phyloP scores from a whole-genome alignment of 1,140 invertebrate genomes.

The Anoplophora glabripennis region DNA sequence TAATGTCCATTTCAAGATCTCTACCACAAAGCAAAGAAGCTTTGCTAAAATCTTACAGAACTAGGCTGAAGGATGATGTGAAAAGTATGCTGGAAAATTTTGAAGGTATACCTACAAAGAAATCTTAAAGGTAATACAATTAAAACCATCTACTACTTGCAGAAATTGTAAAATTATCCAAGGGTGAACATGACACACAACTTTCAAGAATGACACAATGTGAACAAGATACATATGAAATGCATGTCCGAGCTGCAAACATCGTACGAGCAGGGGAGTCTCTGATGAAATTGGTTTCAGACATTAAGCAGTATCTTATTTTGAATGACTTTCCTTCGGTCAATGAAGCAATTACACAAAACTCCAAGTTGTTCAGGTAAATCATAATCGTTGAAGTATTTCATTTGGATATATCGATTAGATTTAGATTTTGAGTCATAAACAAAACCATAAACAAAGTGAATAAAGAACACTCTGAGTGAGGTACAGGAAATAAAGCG shows the following conservation, averaged over 20 bases:
- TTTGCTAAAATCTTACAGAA: slow-evolving; percentile 88
- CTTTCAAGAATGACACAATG: slow-evolving; percentile 84
- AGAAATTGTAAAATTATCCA: slow-evolving; percentile 92
- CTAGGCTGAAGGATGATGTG: slow-evolving; percentile 89
- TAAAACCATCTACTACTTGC: slow-evolving; percentile 44
- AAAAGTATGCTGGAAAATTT: slow-evolving; percentile 97
- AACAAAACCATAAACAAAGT: too few species aligned
- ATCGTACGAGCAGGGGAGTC: slow-evolving; percentile 94
- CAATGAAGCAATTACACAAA: slow-evolving; percentile 91
- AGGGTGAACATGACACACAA: slow-evolving; percentile 90
- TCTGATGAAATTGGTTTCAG: slow-evolving; percentile 92
- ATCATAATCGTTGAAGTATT: neutral
- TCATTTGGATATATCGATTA: too few species aligned
- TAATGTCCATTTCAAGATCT: slow-evolving; percentile 58
- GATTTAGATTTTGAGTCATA: too few species aligned
- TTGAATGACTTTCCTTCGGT: slow-evolving; percentile 96
- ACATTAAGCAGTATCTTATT: slow-evolving; percentile 95
- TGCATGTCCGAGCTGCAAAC: slow-evolving; percentile 93
- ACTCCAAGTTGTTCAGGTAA: slow-evolving; percentile 76
- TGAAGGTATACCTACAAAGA: slow-evolving; percentile 62
- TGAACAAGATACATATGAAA: slow-evolving; percentile 94
- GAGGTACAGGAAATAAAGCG: too few species aligned
- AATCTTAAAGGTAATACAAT: neutral
- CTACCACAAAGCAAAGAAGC: slow-evolving; percentile 92
- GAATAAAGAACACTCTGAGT: too few species aligned